phyloP scores from a whole-genome alignment of 2,888 invertebrate species.

The Hymenopus coronatus region DNA sequence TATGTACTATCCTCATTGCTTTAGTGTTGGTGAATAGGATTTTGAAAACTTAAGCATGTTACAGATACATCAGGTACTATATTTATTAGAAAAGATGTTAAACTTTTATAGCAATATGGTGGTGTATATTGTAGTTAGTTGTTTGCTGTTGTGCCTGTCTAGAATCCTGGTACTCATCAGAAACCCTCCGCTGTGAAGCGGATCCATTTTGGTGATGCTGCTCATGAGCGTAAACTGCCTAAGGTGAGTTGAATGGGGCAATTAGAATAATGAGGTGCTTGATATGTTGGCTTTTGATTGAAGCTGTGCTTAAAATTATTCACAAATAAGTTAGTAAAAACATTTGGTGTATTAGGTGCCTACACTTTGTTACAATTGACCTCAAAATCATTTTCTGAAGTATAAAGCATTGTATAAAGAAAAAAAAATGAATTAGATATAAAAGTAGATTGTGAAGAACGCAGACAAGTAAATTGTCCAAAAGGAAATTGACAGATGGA shows the following conservation, averaged over 20 bases:
- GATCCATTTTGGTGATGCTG: slow-evolving; percentile 49
- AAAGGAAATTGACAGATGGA: too few species aligned
- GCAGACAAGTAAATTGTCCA: too few species aligned
- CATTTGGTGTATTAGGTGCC: too few species aligned
- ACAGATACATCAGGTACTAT: not conserved
- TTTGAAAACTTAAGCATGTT: not conserved
- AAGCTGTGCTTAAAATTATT: too few species aligned
- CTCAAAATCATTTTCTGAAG: too few species aligned
- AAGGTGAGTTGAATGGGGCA: slow-evolving; percentile 45
- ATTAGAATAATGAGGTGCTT: not conserved
- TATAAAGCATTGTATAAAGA: too few species aligned
- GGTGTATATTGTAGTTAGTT: slow-evolving; percentile 25
- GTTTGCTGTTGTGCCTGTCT: slow-evolving; percentile 24
- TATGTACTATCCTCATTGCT: not conserved
- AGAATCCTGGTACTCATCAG: slow-evolving; percentile 28
- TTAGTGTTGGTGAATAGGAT: not conserved
- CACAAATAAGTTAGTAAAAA: too few species aligned
- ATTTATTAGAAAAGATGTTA: not conserved
- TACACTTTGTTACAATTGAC: too few species aligned
- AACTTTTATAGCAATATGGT: not conserved
- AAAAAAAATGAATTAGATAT: too few species aligned
- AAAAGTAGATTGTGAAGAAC: too few species aligned
- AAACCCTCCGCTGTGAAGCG: slow-evolving; percentile 49
- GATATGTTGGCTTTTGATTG: too few species aligned
- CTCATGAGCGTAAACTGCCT: slow-evolving; percentile 41